A percentile compares a stretch with the other conserved stretches of the same genome.
Evolutionary conservation across 2,797 vertebrate species (phyloP).

Genomic region (Labeo calbasu): DNA sequence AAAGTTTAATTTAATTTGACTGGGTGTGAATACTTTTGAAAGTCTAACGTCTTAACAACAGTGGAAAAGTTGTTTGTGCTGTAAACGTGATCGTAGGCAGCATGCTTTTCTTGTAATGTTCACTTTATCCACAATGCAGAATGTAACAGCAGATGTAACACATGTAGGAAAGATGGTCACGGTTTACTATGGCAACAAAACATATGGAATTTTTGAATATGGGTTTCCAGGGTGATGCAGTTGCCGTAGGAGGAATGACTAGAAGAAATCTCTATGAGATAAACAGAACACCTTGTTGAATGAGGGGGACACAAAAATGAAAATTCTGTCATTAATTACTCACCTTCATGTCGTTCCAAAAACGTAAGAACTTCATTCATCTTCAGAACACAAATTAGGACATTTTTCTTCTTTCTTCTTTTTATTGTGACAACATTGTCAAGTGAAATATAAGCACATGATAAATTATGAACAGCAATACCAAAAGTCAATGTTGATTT

Average conservation of each 20-base stretch:
- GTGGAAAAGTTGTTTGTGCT: neutral
- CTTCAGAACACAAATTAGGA: too few relatives aligned
- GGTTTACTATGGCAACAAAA: conserved; percentile 69
- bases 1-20: neutral
- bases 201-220: conserved; percentile 49
- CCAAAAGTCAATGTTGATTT: neutral
- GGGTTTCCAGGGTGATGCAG: conserved; percentile 71
- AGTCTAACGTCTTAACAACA: neutral
- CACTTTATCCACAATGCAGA: neutral
- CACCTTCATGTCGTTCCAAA: too few relatives aligned
- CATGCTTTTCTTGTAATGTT: neutral
- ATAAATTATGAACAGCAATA: neutral
- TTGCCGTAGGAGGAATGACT: conserved; percentile 41
- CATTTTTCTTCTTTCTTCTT: too few relatives aligned
- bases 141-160: conserved; percentile 43
- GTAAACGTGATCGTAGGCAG: neutral
- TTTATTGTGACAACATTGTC: too few relatives aligned
- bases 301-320: conserved; percentile 56
- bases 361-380: too few relatives aligned
- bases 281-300: conserved; percentile 59
- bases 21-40: neutral
- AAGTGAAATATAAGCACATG: too few relatives aligned
- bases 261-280: conserved; percentile 40
- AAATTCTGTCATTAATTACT: too few relatives aligned
- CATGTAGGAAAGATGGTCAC: conserved; percentile 58